phyloP scores from a whole-genome alignment of 2,888 invertebrate genomes.

The Phania funesta region DNA sequence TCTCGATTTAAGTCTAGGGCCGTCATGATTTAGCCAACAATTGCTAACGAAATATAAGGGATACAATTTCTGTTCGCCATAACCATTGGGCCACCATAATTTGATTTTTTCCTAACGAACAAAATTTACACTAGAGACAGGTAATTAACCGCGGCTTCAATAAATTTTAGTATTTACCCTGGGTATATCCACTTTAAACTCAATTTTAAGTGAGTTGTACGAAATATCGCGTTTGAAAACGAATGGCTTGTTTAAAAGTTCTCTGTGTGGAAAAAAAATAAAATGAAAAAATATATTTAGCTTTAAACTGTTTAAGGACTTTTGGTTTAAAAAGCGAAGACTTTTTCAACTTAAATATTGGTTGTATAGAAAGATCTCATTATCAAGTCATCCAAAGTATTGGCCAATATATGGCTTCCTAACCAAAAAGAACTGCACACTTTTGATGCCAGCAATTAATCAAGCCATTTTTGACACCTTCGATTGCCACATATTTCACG shows the following conservation, averaged over 20 bases:
- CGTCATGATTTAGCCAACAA: conserved; percentile 72
- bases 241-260: conserved; percentile 73
- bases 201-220: conserved; percentile 69
- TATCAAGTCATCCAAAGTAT: too few relatives aligned
- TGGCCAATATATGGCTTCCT: too few relatives aligned
- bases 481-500: too few relatives aligned
- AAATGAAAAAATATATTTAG: background rate
- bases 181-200: conserved; percentile 73
- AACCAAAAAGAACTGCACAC: too few relatives aligned
- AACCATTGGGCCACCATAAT: conserved; percentile 98
- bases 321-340: too few relatives aligned
- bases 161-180: conserved; percentile 64
- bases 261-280: conserved; percentile 71
- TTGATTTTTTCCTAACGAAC: conserved; percentile 81
- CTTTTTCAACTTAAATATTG: too few relatives aligned
- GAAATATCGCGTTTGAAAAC: conserved; percentile 67
- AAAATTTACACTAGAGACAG: background rate
- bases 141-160: background rate
- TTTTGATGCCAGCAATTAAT: too few relatives aligned
- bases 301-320: too few relatives aligned
- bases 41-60: conserved; percentile 82
- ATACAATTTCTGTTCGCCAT: conserved; percentile 90
- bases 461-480: too few relatives aligned
- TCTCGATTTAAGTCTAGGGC: conserved; percentile 69
- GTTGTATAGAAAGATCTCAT: too few relatives aligned